Base-by-base conservation (phyloP, 2,113 vertebrate genomes). In the Maccullochella peelii region DNA sequence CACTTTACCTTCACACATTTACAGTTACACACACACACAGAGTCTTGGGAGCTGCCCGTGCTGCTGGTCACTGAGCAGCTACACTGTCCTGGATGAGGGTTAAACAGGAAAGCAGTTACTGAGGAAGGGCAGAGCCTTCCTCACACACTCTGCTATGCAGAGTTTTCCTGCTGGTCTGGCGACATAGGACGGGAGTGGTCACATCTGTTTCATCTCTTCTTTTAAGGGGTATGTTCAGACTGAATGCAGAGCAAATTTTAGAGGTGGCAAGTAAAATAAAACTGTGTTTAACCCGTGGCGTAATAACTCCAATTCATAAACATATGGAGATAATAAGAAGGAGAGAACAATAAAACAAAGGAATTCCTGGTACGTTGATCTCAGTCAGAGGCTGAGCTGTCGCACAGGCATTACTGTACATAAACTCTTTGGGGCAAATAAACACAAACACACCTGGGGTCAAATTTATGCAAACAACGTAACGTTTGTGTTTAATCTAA, bases 1-100 rank as follows among this genome's bases (percentile, higher is more conserved):
- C 30, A 47, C n/a, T 23, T 52, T 21, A 42, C 20, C n/a, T n/a
- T 63, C 7, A 79, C 44, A 36, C n/a, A 30, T 12, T 52, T 5
- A n/a, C 25, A 65, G 18, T 15, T 27, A 25, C 23, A 69, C n/a
- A 69, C 12, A 16, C 12, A 9, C 5, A 58, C 20, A 21, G 5
- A 73, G 14, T 59, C 30, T n/a, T 36, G 27, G 44, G 27, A 54
- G 33, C 36, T 36, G 57, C 27, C 36, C 11, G n/a, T 52, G 21
- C 62, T 27, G 59, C 47, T 55, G 78, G 27, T 40, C 36, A 62
- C n/a, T 30, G 42, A 68, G 71, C 70, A 25, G 79, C 50, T 38
- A 9, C 67, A 47, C 73, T 38, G 70, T 73, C 49, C 27, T 50
- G 40, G 40, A 23, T n/a, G 47, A 36, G 21, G 62, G 21, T 47